phyloP scores from a whole-genome alignment of 2,888 invertebrate genomes.

The Exocentrus adspersus region DNA sequence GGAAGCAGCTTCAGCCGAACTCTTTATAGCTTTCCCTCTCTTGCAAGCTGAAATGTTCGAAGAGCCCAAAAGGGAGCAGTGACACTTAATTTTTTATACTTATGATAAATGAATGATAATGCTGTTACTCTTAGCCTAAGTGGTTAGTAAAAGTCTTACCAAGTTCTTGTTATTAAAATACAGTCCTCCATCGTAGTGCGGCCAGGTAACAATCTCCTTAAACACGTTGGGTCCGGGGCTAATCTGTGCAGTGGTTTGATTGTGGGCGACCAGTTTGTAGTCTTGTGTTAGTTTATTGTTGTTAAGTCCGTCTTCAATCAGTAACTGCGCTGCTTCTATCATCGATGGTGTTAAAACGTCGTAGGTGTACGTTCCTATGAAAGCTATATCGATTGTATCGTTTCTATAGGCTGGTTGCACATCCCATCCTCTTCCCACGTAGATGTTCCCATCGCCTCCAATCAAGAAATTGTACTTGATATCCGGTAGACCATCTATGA shows the following conservation, averaged over 20 bases:
- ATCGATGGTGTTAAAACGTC: slow-evolving; percentile 57
- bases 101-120: too few species aligned
- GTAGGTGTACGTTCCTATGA: slow-evolving; percentile 40
- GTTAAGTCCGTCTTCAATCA: slow-evolving; percentile 63
- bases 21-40: too few species aligned
- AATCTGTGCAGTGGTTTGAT: slow-evolving; percentile 63
- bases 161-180: slow-evolving; percentile 13
- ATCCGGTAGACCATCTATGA: slow-evolving; percentile 58
- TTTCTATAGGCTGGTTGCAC: slow-evolving; percentile 51
- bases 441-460: slow-evolving; percentile 82
- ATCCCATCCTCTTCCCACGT: slow-evolving; percentile 69
- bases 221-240: slow-evolving; percentile 67
- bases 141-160: neutral
- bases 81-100: too few species aligned
- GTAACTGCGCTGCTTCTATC: slow-evolving; percentile 61
- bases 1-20: too few species aligned
- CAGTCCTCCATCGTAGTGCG: slow-evolving; percentile 56
- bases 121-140: neutral
- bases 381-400: slow-evolving; percentile 40
- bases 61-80: too few species aligned
- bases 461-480: slow-evolving; percentile 65
- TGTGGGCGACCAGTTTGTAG: slow-evolving; percentile 66
- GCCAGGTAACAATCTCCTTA: slow-evolving; percentile 65
- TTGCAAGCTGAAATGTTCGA: too few species aligned
- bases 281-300: slow-evolving; percentile 60